phyloP scores from a whole-genome alignment of 1,140 invertebrate genomes.

The Zaprionus camerounensis region DNA sequence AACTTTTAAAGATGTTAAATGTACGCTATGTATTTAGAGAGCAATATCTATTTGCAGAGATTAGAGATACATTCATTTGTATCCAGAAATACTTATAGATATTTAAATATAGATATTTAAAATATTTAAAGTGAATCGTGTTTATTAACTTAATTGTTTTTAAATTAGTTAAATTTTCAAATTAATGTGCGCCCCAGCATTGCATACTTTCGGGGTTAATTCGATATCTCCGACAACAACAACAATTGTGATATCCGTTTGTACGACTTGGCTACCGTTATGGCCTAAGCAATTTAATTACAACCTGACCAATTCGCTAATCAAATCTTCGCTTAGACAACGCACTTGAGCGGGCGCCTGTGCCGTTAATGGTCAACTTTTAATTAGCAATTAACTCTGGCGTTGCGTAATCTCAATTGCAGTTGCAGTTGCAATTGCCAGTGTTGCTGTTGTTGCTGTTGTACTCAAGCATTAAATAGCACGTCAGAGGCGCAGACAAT shows the following conservation, averaged over 20 bases:
- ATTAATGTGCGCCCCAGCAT: neutral
- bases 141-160: no score
- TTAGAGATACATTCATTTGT: no score
- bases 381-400: constrained; percentile 55
- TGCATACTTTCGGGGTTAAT: constrained; percentile 20
- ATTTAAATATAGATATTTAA: no score
- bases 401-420: constrained; percentile 50
- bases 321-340: constrained; percentile 41
- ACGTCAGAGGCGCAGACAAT: constrained; percentile 34
- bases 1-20: neutral
- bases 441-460: constrained; percentile 1
- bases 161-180: neutral
- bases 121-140: no score
- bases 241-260: constrained; percentile 34
- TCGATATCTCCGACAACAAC: constrained; percentile 34
- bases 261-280: constrained; percentile 8
- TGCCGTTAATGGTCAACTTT: constrained; percentile 53
- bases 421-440: constrained; percentile 13
- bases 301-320: constrained; percentile 22
- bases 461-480: constrained; percentile 27
- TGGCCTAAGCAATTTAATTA: constrained; percentile 28
- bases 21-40: neutral
- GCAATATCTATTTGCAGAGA: no score
- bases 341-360: constrained; percentile 35
- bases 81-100: no score